Conservation (phyloP, 1,140 invertebrate genomes). For the Drosophila bipectinata region DNA sequence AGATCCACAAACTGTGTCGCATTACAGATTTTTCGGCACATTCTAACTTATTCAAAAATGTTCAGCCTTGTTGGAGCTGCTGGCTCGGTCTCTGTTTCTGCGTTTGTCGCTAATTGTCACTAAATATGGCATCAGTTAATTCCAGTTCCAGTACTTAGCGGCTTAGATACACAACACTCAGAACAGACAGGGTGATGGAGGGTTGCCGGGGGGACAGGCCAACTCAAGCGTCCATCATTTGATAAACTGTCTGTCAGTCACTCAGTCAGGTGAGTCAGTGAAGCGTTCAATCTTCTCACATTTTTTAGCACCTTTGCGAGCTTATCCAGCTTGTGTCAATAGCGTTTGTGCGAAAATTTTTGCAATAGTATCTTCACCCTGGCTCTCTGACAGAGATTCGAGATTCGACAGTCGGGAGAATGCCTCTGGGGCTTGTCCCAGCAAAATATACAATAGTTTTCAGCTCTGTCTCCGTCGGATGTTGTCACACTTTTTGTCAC, state of each 20-base stretch:
- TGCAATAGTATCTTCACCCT: constrained; percentile 31
- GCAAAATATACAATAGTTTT: constrained; percentile 33
- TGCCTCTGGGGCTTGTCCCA: constrained; percentile 22
- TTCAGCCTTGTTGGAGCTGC: constrained; percentile 18
- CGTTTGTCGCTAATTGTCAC: constrained; percentile 53
- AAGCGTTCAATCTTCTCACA: constrained; percentile 50
- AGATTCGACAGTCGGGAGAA: constrained; percentile 21
- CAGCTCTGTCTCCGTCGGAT: constrained; percentile 22
- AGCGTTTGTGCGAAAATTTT: constrained; percentile 44
- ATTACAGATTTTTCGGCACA: constrained; percentile 46
- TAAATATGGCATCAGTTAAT: constrained; percentile 64
- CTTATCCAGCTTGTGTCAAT: constrained; percentile 53
- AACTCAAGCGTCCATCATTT: constrained; percentile 43
- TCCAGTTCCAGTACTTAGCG: constrained; percentile 43
- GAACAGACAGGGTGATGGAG: background rate
- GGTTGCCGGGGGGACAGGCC: too few relatives aligned
- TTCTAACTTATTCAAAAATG: constrained; percentile 22
- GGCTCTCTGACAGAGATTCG: constrained; percentile 18
- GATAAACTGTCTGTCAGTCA: constrained; percentile 43
- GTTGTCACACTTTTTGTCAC: constrained; percentile 42
- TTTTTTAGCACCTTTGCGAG: constrained; percentile 57
- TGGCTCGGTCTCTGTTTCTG: background rate
- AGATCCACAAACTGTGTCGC: constrained; percentile 38
- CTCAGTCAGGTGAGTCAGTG: constrained; percentile 37
- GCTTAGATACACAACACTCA: background rate